Conservation (phyloP, 2,888 invertebrate genomes). For the Biston betularia region DNA sequence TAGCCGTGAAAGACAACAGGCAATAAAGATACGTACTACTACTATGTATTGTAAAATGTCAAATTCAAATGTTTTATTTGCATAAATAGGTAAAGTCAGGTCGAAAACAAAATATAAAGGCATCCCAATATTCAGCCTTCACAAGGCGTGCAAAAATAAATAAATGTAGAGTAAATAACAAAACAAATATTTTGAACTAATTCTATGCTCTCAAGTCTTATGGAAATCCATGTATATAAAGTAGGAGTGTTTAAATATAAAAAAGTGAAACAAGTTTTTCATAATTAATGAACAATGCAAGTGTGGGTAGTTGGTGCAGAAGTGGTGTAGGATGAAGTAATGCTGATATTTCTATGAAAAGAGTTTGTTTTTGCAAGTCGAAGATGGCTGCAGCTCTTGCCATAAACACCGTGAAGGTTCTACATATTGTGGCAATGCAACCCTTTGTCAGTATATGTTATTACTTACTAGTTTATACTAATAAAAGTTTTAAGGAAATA, state of each 20-base stretch:
- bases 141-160: too few species aligned
- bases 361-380: constrained; percentile 12
- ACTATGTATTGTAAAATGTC: too few species aligned
- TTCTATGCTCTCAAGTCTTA: not conserved
- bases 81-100: too few species aligned
- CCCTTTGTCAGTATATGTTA: constrained; percentile 70
- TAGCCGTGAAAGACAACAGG: not conserved
- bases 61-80: too few species aligned
- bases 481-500: too few species aligned
- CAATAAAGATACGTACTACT: not conserved
- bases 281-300: constrained; percentile 65
- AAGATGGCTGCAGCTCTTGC: constrained; percentile 54
- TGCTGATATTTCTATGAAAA: constrained; percentile 25
- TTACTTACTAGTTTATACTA: too few species aligned
- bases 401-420: constrained; percentile 69
- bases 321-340: constrained; percentile 71
- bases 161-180: not conserved
- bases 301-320: constrained; percentile 53
- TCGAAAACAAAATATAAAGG: too few species aligned
- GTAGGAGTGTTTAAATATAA: constrained; percentile 19
- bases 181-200: not conserved
- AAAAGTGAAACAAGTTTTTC: constrained; percentile 41
- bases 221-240: not conserved
- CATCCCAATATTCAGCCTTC: too few species aligned
- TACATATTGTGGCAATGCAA: constrained; percentile 73